Evolutionary conservation across 2,113 vertebrate species (phyloP), one percentile per base, ranked within the genome.

Genomic region (Melanocharis versteri): DNA sequence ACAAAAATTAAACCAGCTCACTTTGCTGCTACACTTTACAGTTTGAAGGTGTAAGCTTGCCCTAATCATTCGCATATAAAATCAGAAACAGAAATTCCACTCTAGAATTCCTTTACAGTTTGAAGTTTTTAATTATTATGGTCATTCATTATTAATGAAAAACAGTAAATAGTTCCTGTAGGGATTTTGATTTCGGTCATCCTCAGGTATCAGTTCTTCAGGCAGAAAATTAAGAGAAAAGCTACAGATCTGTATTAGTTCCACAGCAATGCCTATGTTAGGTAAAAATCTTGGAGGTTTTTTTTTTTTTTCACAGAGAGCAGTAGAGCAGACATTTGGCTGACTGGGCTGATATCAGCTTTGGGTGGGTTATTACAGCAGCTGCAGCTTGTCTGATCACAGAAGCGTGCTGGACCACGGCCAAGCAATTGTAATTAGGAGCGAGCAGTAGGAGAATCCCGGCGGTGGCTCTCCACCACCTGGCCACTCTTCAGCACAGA

Each of bases 41-140:
- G 11, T 70, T 84, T 70, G 35, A 73, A 90, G 58, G n/a, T 20
- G 3, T 47, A 87, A 83, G 37, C 40, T 69, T 87, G 13, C 19
- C 35, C 30, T 77, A 39, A 87, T 57, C 1, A n/a, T 73, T 54
- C 79, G 24, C 19, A 61, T 30, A 20, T 24, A 65, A 73, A 95
- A 61, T 2, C 27, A 93, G 58, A 93, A 83, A 68, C 6, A 76
- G 10, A 84, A 89, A 82, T 72, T 73, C 85, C 54, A 66, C 60
- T 82, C 69, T 78, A 87, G 64, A 90, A 86, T 95, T 96, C 94
- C 94, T 96, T 95, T 95, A 90, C 87, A 94, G 88, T 84, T 83
- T 72, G 66, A 28, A 92, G 53, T 58, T 94, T 75, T 92, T 94
- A 95, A 96, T 97, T 96, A 96, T 90, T 97, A 90, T 16, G 61